Conservation (phyloP, 2,797 vertebrate genomes). For the Pitangus sulphuratus region DNA sequence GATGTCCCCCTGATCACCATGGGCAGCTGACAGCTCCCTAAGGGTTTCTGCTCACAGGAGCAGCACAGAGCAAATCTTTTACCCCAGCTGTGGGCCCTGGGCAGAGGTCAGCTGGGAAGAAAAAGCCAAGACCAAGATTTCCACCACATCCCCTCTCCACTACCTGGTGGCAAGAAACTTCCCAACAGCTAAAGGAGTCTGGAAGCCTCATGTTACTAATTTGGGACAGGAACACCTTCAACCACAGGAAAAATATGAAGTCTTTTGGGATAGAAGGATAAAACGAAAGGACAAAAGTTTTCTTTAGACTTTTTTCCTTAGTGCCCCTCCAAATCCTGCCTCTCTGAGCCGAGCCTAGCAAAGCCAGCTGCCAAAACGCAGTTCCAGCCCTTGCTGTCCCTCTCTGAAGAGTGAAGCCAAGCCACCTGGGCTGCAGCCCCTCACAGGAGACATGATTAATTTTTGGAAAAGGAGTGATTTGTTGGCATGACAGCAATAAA, state of each 20-base stretch:
- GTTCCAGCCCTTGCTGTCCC: background rate
- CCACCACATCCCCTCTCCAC: background rate
- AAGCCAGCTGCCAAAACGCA: background rate
- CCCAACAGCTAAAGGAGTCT: background rate
- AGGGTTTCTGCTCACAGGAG: background rate
- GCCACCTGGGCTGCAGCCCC: background rate
- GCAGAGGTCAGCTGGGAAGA: background rate
- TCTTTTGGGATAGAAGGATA: background rate
- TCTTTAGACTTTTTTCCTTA: background rate
- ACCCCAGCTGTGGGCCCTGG: background rate
- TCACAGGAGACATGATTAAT: conserved; percentile 8
- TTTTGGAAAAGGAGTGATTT: conserved; percentile 51
- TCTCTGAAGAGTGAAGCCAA: background rate
- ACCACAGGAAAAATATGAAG: background rate
- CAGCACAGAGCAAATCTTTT: background rate
- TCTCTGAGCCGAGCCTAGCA: background rate
- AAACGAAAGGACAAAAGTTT: background rate
- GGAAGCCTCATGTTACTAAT: background rate
- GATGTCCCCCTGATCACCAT: background rate
- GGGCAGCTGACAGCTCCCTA: background rate
- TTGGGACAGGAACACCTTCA: background rate
- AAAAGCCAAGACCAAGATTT: background rate
- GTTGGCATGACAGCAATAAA: conserved; percentile 74
- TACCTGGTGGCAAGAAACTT: background rate
- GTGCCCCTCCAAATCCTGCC: background rate